A percentile compares a stretch with the other conserved stretches of the same genome.
Evolutionary conservation across 2,888 invertebrate species (phyloP).

Genomic region (Platycheirus albimanus): DNA sequence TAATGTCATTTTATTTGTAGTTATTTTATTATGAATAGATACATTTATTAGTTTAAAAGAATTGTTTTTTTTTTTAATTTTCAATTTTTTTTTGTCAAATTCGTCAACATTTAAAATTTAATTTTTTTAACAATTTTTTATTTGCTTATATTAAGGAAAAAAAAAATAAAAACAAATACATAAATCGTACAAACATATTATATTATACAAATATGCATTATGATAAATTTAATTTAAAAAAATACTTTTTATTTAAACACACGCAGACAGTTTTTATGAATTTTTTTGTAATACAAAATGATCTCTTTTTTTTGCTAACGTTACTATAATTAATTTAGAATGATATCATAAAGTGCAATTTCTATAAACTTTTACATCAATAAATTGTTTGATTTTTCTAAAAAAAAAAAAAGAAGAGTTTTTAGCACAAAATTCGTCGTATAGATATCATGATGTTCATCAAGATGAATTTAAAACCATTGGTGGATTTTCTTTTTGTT

Average conservation of each 20-base stretch:
- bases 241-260: constrained; percentile 32
- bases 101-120: constrained; percentile 1
- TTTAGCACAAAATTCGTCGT: constrained; percentile 60
- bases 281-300: constrained; percentile 23
- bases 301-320: constrained; percentile 12
- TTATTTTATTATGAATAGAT: background rate
- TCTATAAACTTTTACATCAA: constrained; percentile 48
- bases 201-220: too few relatives aligned
- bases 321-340: constrained; percentile 20
- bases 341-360: too few relatives aligned
- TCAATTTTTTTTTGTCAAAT: background rate
- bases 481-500: constrained; percentile 1
- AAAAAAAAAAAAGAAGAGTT: background rate
- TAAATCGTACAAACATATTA: too few relatives aligned
- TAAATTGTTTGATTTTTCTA: constrained; percentile 41
- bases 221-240: constrained; percentile 1
- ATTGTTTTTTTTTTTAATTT: constrained; percentile 6
- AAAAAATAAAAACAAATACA: too few relatives aligned
- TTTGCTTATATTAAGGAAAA: background rate
- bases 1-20: constrained; percentile 30
- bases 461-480: constrained; percentile 39
- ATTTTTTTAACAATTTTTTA: constrained; percentile 5
- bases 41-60: constrained; percentile 13
- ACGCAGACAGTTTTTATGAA: constrained; percentile 30
- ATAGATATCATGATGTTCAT: constrained; percentile 42